These are phyloP conservation scores for Pseudomyrmex gracilis DNA, from an alignment of 1,140 invertebrate genomes.

Conservation along the genomic window DNA sequence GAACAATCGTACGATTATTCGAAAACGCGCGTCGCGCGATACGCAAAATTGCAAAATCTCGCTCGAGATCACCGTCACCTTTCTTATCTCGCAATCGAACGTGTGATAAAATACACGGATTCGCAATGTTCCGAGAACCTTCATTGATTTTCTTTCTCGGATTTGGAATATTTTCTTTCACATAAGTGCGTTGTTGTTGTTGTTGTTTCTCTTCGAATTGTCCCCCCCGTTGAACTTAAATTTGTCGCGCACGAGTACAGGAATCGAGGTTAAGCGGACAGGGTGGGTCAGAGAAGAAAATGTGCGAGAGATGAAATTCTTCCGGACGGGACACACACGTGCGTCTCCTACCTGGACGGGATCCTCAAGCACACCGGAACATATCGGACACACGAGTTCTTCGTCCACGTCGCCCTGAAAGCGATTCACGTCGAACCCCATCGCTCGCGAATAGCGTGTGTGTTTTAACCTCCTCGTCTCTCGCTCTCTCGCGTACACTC, in stretches of 20 bases:
- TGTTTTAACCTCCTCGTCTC: slow-evolving; percentile 23
- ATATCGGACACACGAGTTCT: slow-evolving; percentile 96
- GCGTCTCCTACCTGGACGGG: slow-evolving; percentile 91
- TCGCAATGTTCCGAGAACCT: too few species aligned
- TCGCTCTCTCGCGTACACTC: slow-evolving; percentile 5
- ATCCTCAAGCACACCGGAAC: slow-evolving; percentile 95
- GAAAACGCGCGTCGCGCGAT: not conserved
- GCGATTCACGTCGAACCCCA: slow-evolving; percentile 95
- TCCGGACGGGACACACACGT: not conserved
- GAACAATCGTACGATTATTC: not conserved
- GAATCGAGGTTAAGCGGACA: not conserved
- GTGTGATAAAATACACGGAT: too few species aligned
- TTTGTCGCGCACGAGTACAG: not conserved
- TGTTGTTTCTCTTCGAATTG: not conserved
- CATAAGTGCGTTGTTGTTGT: too few species aligned
- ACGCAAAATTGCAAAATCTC: not conserved
- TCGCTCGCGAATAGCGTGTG: slow-evolving; percentile 77
- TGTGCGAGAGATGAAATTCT: not conserved
- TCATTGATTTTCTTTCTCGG: not conserved
- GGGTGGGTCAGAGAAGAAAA: not conserved
- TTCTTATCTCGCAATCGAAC: not conserved
- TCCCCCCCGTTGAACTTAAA: not conserved
- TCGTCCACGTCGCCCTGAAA: slow-evolving; percentile 97
- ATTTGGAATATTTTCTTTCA: not conserved
- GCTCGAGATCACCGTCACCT: not conserved